Conservation (phyloP, 2,113 vertebrate genomes). For the Forbesichthys agassizii region DNA sequence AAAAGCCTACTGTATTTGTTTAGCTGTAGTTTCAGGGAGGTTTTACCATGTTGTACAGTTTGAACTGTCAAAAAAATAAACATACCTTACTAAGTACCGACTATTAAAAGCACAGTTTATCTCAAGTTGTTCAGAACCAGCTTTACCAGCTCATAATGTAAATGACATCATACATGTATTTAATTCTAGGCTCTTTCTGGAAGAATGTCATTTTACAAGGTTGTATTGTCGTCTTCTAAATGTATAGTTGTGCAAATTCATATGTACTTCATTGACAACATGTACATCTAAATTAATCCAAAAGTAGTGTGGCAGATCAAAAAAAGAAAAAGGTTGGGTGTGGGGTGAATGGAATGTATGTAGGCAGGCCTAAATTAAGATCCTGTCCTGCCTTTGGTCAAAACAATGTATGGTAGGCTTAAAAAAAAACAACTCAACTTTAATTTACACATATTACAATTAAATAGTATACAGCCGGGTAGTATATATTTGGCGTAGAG, state of each 20-base stretch:
- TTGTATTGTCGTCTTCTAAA: too few relatives aligned
- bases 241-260: too few relatives aligned
- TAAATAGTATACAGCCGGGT: constrained; percentile 30
- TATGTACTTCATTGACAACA: too few relatives aligned
- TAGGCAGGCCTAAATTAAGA: too few relatives aligned
- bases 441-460: not conserved
- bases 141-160: constrained; percentile 79
- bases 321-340: too few relatives aligned
- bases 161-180: constrained; percentile 40
- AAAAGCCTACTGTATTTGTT: constrained; percentile 51
- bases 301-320: too few relatives aligned
- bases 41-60: constrained; percentile 19
- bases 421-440: not conserved
- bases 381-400: too few relatives aligned
- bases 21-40: constrained; percentile 33
- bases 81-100: constrained; percentile 82
- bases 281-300: too few relatives aligned
- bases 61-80: constrained; percentile 2
- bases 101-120: constrained; percentile 72
- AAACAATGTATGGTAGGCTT: too few relatives aligned
- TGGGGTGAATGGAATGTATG: too few relatives aligned
- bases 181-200: not conserved
- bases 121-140: constrained; percentile 68
- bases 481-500: not conserved
- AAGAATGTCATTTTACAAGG: not conserved